Percentiles rank a stretch among this genome's conserved stretches.
Conservation (phyloP, 2,113 vertebrate species). For the Cyprinodon brontotheroides region DNA sequence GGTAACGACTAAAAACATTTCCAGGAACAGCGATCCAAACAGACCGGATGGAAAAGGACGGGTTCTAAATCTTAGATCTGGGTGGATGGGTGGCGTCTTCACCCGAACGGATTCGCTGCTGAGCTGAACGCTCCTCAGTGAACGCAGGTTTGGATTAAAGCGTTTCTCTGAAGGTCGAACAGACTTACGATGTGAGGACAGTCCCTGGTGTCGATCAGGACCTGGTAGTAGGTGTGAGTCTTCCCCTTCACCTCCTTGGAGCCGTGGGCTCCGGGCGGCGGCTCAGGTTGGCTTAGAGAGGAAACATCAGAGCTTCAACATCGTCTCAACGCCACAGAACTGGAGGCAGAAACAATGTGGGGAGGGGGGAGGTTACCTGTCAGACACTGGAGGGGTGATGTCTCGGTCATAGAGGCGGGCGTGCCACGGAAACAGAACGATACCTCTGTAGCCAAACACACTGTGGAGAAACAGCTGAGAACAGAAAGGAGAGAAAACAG, state of each 20-base stretch:
- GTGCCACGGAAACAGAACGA: constrained; percentile 98
- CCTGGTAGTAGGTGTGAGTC: constrained; percentile 98
- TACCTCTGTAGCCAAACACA: constrained; percentile 96
- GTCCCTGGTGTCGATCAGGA: constrained; percentile 93
- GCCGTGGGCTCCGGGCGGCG: constrained; percentile 83
- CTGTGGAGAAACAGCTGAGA: constrained; percentile 95
- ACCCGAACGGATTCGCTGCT: no score
- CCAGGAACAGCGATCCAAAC: no score
- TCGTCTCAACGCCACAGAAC: not conserved
- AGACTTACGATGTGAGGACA: constrained; percentile 95
- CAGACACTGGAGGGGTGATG: constrained; percentile 86
- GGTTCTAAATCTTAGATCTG: no score
- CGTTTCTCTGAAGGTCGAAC: no score
- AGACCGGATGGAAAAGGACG: no score
- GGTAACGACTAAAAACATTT: no score
- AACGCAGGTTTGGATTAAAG: no score
- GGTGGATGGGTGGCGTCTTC: no score
- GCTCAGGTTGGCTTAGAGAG: constrained; percentile 79
- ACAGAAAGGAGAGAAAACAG: constrained; percentile 24
- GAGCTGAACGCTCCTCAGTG: no score
- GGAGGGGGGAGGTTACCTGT: constrained; percentile 80
- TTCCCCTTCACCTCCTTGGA: constrained; percentile 97
- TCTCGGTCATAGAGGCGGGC: constrained; percentile 95
- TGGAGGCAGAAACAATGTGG: not conserved
- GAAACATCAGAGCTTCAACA: not conserved